phyloP scores from a whole-genome alignment of 1,140 invertebrate species.

The Sitophilus oryzae region DNA sequence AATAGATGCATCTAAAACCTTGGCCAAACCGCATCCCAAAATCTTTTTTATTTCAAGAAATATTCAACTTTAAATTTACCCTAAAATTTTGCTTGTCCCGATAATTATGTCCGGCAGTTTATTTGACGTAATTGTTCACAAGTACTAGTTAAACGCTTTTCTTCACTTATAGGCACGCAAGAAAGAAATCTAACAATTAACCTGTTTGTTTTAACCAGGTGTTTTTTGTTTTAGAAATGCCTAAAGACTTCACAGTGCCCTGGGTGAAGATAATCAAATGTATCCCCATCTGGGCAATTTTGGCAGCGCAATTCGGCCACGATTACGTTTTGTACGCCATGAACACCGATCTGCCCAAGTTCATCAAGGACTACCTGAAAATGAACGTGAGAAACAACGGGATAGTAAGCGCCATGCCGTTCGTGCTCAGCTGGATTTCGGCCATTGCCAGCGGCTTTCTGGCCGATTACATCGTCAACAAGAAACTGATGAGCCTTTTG shows the following conservation, averaged over 20 bases:
- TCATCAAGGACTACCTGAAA: constrained; percentile 13
- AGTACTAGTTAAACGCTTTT: no score
- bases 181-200: no score
- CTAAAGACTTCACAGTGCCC: neutral
- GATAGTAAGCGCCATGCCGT: constrained; percentile 1
- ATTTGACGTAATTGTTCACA: no score
- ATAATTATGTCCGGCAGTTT: no score
- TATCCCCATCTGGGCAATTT: constrained; percentile 1
- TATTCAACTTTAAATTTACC: no score
- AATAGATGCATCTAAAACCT: no score
- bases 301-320: constrained; percentile 9
- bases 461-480: neutral
- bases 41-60: no score
- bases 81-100: no score
- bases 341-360: constrained; percentile 13
- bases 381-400: constrained; percentile 13
- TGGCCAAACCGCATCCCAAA: no score
- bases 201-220: no score
- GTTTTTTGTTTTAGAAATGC: neutral
- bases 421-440: constrained; percentile 6
- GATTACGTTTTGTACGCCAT: constrained; percentile 10
- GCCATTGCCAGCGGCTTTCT: constrained; percentile 1
- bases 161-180: no score
- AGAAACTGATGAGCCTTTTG: constrained; percentile 1
- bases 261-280: neutral